Conservation (phyloP, 2,888 invertebrate genomes). For the Synergus umbraculus region DNA sequence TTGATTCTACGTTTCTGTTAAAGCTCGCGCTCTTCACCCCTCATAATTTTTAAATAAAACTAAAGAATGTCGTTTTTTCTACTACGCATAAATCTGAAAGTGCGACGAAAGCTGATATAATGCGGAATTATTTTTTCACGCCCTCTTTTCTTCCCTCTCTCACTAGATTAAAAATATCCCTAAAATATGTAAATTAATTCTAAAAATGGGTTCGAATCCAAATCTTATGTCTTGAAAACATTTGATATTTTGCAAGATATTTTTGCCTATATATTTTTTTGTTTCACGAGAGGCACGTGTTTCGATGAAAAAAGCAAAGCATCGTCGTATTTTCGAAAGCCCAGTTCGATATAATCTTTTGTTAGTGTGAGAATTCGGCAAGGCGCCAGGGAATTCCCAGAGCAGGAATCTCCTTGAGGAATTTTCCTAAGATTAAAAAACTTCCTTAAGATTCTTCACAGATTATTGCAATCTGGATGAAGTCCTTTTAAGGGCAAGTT, state of each 20-base stretch:
- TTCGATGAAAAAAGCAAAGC: neutral
- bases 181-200: neutral
- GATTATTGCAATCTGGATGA: neutral
- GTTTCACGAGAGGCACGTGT: neutral
- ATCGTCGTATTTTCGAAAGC: constrained; percentile 8
- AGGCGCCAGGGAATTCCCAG: constrained; percentile 16
- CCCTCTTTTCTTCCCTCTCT: no score
- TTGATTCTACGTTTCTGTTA: no score
- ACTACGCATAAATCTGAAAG: no score
- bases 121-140: no score
- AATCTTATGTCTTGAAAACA: neutral
- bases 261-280: neutral
- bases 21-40: no score
- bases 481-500: neutral
- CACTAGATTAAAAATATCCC: no score
- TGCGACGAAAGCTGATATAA: no score
- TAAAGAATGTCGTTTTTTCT: no score
- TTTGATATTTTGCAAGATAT: neutral
- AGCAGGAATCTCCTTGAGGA: neutral
- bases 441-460: neutral
- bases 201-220: neutral
- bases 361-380: neutral
- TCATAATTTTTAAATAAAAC: no score
- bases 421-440: neutral
- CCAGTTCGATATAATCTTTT: neutral